These are phyloP conservation scores for Coturnix japonica DNA, from an alignment of 2,113 vertebrate genomes.

Conservation along the genomic window DNA sequence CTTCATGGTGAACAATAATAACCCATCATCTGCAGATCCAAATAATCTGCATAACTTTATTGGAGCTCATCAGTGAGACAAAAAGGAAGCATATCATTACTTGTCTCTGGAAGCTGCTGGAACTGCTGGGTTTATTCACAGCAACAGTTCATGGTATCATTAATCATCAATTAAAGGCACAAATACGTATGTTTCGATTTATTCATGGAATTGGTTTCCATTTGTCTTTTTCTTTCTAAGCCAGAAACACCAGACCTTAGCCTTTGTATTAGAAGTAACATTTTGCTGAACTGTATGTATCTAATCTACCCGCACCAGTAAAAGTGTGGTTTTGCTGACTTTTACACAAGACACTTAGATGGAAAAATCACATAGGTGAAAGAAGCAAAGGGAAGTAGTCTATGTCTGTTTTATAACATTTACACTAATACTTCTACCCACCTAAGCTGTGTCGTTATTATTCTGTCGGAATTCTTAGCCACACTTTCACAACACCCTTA, in stretches of 20 bases:
- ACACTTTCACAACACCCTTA: background rate
- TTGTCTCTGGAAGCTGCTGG: background rate
- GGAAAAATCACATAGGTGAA: background rate
- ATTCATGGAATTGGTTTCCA: background rate
- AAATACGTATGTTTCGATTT: background rate
- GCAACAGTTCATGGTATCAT: background rate
- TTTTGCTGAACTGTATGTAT: background rate
- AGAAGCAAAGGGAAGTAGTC: background rate
- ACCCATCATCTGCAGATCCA: background rate
- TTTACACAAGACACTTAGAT: background rate
- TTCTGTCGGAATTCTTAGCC: background rate
- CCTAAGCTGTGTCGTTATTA: background rate
- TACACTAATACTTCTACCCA: background rate
- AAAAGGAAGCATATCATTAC: background rate
- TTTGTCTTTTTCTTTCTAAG: background rate
- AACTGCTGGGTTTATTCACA: background rate
- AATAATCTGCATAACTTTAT: background rate
- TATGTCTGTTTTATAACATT: background rate
- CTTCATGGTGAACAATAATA: background rate
- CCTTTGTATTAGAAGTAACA: background rate
- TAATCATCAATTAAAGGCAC: background rate
- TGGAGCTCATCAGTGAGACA: background rate
- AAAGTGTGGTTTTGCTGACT: background rate
- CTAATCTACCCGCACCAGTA: background rate
- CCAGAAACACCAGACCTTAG: background rate